Evolutionary conservation across 1,140 invertebrate species (phyloP).

Genomic region (Neuroterus valhalla): DNA sequence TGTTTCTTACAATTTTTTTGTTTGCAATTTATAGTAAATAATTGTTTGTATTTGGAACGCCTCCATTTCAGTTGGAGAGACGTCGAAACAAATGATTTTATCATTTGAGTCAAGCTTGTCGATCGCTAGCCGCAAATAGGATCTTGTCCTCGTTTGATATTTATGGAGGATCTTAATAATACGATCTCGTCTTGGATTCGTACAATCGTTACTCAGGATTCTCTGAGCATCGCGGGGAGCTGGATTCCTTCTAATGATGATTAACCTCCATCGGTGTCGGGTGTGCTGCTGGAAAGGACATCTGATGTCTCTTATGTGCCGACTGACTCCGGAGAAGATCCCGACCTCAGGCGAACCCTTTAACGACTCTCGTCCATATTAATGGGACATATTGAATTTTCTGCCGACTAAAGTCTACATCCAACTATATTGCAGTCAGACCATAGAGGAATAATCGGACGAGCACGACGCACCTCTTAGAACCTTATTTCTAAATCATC

Average conservation of each 20-base stretch:
- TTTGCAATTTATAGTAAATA: not conserved
- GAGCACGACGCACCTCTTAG: conserved; percentile 9
- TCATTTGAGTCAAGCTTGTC: not conserved
- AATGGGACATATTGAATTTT: conserved; percentile 26
- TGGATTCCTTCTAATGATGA: conserved; percentile 29
- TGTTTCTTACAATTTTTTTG: not conserved
- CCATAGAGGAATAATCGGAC: conserved; percentile 14
- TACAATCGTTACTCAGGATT: conserved; percentile 27
- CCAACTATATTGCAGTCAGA: conserved; percentile 1
- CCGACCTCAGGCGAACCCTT: conserved; percentile 25
- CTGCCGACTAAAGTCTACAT: conserved; percentile 2
- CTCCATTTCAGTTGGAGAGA: not conserved
- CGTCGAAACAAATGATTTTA: not conserved
- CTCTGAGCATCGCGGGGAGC: conserved; percentile 22
- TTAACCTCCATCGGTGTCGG: conserved; percentile 25
- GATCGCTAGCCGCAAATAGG: too few species aligned
- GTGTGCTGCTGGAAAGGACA: conserved; percentile 14
- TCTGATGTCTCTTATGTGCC: conserved; percentile 10
- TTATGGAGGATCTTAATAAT: conserved; percentile 27
- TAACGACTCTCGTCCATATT: not conserved
- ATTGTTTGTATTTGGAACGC: not conserved
- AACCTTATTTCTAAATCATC: conserved; percentile 22
- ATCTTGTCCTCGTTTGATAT: conserved; percentile 13
- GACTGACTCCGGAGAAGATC: not conserved
- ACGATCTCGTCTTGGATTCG: conserved; percentile 21